Evolutionary conservation across 2,113 vertebrate genomes (phyloP).

Genomic region (Morone chrysops): DNA sequence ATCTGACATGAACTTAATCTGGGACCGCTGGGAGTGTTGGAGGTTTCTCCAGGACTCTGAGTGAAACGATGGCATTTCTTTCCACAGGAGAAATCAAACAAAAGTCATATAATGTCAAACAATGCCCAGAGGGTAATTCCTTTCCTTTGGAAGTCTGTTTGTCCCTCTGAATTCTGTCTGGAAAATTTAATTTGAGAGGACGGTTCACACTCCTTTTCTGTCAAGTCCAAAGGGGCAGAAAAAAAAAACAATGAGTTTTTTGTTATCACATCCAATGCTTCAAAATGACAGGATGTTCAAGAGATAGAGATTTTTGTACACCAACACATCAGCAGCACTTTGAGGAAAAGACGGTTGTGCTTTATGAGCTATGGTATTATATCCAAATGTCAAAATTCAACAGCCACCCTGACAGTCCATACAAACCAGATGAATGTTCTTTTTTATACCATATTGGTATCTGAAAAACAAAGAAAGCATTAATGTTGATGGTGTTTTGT

Average conservation of each 20-base stretch:
- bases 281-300: neutral
- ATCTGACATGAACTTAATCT: neutral
- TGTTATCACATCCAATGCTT: neutral
- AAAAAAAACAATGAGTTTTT: neutral
- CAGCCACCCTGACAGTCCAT: neutral
- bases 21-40: neutral
- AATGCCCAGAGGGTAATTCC: neutral
- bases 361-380: neutral
- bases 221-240: neutral
- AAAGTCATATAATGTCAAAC: neutral
- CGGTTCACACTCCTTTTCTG: neutral
- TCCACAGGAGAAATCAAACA: conserved; percentile 4
- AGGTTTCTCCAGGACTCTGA: neutral
- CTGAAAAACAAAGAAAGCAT: neutral
- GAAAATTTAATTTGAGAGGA: neutral
- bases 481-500: neutral
- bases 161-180: conserved; percentile 3
- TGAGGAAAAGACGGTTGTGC: neutral
- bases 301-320: conserved; percentile 13
- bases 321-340: conserved; percentile 13
- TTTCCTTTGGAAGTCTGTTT: neutral
- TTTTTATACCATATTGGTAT: conserved; percentile 64
- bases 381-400: neutral
- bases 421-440: neutral
- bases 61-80: neutral